Base-by-base conservation (phyloP, 2,113 vertebrate genomes). In the Mobula hypostoma region DNA sequence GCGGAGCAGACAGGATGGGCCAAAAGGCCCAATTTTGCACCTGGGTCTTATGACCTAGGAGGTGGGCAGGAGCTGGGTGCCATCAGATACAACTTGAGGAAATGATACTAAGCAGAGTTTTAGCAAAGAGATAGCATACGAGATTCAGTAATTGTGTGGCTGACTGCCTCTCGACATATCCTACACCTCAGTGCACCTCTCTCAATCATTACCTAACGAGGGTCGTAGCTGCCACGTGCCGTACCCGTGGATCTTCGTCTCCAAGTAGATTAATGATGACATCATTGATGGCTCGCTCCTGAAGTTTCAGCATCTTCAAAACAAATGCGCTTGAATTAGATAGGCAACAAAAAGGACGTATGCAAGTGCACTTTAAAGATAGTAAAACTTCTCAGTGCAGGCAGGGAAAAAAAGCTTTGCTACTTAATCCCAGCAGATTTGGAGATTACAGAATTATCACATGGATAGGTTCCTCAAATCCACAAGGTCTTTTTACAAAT, bases 171-270 rank as follows among this genome's bases (percentile, higher is more conserved):
- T 24, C 19, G 1, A 48, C 68, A 70, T 17, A 70, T 19, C 56
- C 29, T 61, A 12, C 58, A 0, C 0, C 58, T 14, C n/a, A 40
- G 7, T 36, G 32, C 8, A 19, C 9, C 40, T 17, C 2, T 72
- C 21, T 74, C 90, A 68, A 56, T 56, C 8, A 3, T 17, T 96
- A 99, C 99, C 98, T 98, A 95, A 96, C 95, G 80, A 99, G 95
- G 0, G 97, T 96, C 5, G 97, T 96, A 0, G 99, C 98, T 0
- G 99, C 98, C 2, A 99, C 96, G 0, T 98, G 99, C 14, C 99
- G 97, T 36, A 99, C 99, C 94, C 99, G 96, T 7, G 98, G 98
- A 95, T 99, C 98, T 56, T 99, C 99, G 58, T 99, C 99, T 94
- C 98, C 98, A 94, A 99, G 96, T 94, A 99, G 95, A 94, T 92